Evolutionary conservation across 2,888 invertebrate genomes (phyloP).

Genomic region (Harpalus rubripes): DNA sequence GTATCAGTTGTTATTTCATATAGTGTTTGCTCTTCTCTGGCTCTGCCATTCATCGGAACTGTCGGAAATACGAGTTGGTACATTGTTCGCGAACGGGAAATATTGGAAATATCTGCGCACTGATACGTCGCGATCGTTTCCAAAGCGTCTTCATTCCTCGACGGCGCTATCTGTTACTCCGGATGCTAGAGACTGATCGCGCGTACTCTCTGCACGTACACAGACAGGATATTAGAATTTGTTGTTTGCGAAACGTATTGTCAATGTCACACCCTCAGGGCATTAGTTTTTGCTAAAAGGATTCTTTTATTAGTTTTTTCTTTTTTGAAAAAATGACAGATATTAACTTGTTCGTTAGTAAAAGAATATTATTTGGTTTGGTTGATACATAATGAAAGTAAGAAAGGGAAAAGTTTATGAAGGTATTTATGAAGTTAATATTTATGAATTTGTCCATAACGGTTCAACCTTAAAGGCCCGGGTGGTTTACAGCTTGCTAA

Average conservation of each 20-base stretch:
- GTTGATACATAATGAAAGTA: no score
- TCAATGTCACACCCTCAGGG: background rate
- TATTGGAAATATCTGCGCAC: slow-evolving; percentile 35
- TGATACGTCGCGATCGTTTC: slow-evolving; percentile 12
- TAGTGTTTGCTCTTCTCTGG: background rate
- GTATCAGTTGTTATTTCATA: background rate
- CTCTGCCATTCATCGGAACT: slow-evolving; percentile 9
- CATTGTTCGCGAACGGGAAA: slow-evolving; percentile 26
- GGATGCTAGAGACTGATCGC: background rate
- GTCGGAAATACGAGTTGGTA: slow-evolving; percentile 27
- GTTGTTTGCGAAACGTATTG: background rate
- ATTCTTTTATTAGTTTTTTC: no score
- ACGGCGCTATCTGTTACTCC: background rate
- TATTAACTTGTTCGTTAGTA: no score
- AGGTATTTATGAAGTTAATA: no score
- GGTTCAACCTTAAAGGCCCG: no score
- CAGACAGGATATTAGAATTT: background rate
- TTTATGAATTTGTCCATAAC: no score
- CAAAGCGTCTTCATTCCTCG: background rate
- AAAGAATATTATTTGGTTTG: no score
- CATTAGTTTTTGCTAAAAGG: no score
- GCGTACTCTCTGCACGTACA: background rate
- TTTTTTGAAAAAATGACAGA: no score
- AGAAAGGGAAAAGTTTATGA: no score
- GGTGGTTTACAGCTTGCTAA: no score